Percentiles rank a stretch among this genome's conserved stretches.
These are phyloP conservation scores for Lucilia sericata DNA, from an alignment of 1,140 invertebrate genomes.

Conservation along the genomic window DNA sequence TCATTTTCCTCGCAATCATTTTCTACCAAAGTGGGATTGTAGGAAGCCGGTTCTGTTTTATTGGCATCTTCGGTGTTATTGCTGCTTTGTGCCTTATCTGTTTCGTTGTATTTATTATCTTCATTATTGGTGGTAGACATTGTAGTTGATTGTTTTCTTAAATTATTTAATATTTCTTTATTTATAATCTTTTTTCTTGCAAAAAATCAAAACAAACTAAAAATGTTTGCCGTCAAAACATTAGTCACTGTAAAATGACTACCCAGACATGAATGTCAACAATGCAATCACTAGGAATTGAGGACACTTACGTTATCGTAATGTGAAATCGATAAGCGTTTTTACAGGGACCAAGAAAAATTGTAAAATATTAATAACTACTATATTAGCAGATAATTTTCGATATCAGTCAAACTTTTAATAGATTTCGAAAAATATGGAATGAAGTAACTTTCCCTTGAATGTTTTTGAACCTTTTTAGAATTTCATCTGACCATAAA, in stretches of 20 bases:
- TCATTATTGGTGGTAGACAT: not conserved
- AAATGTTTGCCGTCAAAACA: not conserved
- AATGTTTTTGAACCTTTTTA: too few species aligned
- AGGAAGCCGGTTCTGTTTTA: not conserved
- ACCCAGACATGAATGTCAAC: not conserved
- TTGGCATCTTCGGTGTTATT: not conserved
- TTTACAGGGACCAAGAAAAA: too few species aligned
- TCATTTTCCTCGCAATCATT: not conserved
- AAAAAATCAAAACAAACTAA: constrained; percentile 5
- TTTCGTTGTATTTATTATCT: not conserved
- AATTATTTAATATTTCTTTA: not conserved
- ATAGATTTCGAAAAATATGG: too few species aligned
- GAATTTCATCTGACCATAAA: too few species aligned
- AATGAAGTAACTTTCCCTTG: too few species aligned
- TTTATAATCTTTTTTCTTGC: not conserved
- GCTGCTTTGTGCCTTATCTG: not conserved
- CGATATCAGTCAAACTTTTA: too few species aligned
- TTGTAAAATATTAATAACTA: too few species aligned
- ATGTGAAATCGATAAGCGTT: too few species aligned
- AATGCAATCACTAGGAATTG: too few species aligned
- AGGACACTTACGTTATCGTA: too few species aligned
- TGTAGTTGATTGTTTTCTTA: not conserved
- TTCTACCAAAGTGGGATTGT: constrained; percentile 34
- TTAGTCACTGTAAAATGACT: not conserved
- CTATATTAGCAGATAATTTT: too few species aligned